These are phyloP conservation scores for Tetragonisca angustula DNA, from an alignment of 2,888 invertebrate species.

Conservation along the genomic window DNA sequence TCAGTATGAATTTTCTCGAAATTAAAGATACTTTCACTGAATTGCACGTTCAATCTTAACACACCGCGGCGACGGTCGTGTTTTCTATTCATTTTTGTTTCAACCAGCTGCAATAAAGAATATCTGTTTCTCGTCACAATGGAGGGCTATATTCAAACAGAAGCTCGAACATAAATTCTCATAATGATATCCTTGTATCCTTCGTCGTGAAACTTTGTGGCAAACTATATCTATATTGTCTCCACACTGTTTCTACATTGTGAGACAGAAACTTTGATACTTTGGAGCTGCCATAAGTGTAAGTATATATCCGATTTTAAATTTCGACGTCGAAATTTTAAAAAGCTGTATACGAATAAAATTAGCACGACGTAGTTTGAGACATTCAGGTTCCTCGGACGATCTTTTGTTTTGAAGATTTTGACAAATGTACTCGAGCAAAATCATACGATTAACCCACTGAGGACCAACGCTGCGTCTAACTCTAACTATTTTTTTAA, in stretches of 20 bases:
- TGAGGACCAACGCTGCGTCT: too few species aligned
- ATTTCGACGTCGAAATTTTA: background rate
- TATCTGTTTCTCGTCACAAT: slow-evolving; percentile 13
- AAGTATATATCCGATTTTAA: background rate
- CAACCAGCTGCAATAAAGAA: background rate
- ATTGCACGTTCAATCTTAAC: background rate
- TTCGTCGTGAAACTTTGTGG: background rate
- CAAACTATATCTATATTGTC: background rate
- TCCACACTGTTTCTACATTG: background rate
- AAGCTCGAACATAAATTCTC: background rate
- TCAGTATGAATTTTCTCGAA: background rate
- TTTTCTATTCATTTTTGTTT: background rate
- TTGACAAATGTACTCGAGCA: background rate
- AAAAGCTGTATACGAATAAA: background rate
- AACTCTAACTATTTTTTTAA: too few species aligned
- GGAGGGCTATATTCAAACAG: background rate
- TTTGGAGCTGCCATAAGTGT: background rate
- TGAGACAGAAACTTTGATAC: background rate
- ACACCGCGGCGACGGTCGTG: background rate
- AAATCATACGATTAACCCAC: background rate
- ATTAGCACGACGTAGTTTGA: background rate
- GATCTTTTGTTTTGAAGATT: background rate
- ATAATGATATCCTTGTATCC: background rate
- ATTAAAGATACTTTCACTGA: background rate
- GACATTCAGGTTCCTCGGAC: background rate